Evolutionary conservation across 1,140 invertebrate species (phyloP).

Genomic region (Stratiolaelaps scimitus): DNA sequence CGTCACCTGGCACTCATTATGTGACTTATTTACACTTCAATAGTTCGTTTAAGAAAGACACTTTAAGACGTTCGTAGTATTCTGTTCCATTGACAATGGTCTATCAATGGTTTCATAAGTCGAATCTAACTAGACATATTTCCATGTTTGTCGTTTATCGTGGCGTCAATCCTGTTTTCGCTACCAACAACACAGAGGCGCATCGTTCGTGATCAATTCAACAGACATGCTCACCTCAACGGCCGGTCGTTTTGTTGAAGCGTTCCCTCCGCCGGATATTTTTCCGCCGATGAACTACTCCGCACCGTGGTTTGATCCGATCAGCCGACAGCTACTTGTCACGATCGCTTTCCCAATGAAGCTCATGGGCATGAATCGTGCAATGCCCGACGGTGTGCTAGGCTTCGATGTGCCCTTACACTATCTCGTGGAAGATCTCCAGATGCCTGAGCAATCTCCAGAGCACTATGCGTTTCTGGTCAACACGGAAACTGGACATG

Average conservation of each 20-base stretch:
- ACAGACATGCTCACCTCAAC: slow-evolving; percentile 5
- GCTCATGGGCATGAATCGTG: slow-evolving; percentile 9
- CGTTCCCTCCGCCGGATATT: slow-evolving; percentile 4
- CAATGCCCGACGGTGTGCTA: slow-evolving; percentile 10
- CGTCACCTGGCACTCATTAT: no score
- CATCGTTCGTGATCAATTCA: slow-evolving; percentile 7
- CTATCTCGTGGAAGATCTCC: slow-evolving; percentile 19
- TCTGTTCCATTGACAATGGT: no score
- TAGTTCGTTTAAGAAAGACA: background rate
- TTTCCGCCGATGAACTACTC: slow-evolving; percentile 23
- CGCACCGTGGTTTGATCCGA: slow-evolving; percentile 7
- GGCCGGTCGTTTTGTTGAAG: slow-evolving; percentile 8
- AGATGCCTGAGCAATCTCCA: slow-evolving; percentile 16
- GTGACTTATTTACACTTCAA: background rate
- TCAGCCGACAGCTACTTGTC: slow-evolving; percentile 18
- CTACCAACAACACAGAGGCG: no score
- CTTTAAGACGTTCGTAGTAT: background rate
- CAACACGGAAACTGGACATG: slow-evolving; percentile 18
- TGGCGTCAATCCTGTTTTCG: no score
- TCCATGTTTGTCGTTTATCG: no score
- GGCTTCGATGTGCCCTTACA: slow-evolving; percentile 1
- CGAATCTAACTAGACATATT: no score
- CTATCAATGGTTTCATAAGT: no score
- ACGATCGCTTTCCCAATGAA: background rate
- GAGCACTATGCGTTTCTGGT: slow-evolving; percentile 12